phyloP scores from a whole-genome alignment of 2,888 invertebrate genomes.

The Trichogramma dendrolimi region DNA sequence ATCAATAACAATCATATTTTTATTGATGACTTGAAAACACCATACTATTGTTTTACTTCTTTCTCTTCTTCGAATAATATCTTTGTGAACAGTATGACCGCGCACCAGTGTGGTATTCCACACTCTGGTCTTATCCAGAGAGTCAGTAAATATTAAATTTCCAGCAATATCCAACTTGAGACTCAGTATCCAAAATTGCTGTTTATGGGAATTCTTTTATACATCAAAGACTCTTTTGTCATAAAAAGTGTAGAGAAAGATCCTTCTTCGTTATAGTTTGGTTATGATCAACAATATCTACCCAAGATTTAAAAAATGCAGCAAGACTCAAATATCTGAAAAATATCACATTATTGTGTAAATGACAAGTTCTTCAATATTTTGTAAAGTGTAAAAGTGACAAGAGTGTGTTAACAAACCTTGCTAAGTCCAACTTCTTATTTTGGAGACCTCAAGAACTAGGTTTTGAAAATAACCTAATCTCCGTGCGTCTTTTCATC shows the following conservation, averaged over 20 bases:
- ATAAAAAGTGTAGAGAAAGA: conserved; percentile 81
- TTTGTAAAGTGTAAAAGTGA: too few species aligned
- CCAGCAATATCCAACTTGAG: conserved; percentile 78
- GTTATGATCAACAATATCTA: too few species aligned
- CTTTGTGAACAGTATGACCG: conserved; percentile 79
- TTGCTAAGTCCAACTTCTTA: too few species aligned
- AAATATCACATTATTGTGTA: too few species aligned
- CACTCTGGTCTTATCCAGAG: conserved; percentile 75
- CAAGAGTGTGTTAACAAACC: too few species aligned
- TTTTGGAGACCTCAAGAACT: too few species aligned
- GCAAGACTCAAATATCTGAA: too few species aligned
- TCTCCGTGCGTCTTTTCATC: too few species aligned
- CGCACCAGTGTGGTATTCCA: conserved; percentile 82
- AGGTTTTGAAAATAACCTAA: too few species aligned
- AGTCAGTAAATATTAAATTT: conserved; percentile 71
- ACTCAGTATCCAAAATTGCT: conserved; percentile 84
- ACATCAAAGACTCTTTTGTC: conserved; percentile 62
- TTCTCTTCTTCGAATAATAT: conserved; percentile 67
- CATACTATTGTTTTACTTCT: conserved; percentile 77
- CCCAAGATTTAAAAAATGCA: too few species aligned
- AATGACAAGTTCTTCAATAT: too few species aligned
- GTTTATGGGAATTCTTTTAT: conserved; percentile 77
- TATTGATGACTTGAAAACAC: conserved; percentile 75
- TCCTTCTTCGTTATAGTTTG: conserved; percentile 89
- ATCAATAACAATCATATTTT: conserved; percentile 81